Base-by-base conservation (phyloP, 2,797 vertebrate genomes). In the Menidia menidia region DNA sequence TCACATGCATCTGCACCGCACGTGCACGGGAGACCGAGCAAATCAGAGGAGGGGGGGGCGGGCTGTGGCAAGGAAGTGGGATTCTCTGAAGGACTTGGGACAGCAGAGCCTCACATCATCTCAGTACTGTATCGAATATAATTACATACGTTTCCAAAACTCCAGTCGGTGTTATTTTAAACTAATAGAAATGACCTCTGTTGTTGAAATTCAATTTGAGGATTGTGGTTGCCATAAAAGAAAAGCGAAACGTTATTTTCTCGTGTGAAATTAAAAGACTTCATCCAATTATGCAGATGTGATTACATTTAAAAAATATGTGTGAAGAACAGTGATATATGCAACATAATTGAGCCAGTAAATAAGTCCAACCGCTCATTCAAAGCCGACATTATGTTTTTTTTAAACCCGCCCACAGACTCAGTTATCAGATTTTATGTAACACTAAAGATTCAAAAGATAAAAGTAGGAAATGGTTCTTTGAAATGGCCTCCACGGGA, bases 51-150 rank as follows among this genome's bases (percentile, higher is more conserved):
- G 88, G 84, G 78, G 81, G 83, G 83, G 76, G 76, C 71, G 85
- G 71, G 87, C 86, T 58, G 86, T 84, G 87, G 84, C 82, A 83
- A 87, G 72, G 83, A 87, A 82, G 82, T 83, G 77, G 82, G 81
- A 85, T 84, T 75, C 72, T 91, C 67, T 80, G 50, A 82, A 81
- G 48, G 76, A 83, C 84, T 51, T 11, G 83, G 90, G 83, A 85
- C 88, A 84, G 80, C 52, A 59, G 31, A 82, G 80, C 78, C 75
- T 87, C 85, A 74, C 68, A 52, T 87, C 72, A 62, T 83, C 82
- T 89, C 82, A 58, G 83, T 82, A 74, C 85, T 80, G 75, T 77
- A 80, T 71, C 66, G 51, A 80, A 65, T 76, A 71, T 70, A 25
- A 42, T 43, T 9, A 52, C 13, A 0, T 31, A 9, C 4, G 9